Percentiles rank a stretch among this genome's conserved stretches.
phyloP scores from a whole-genome alignment of 1,140 invertebrate species.

The Drosophila dunni region DNA sequence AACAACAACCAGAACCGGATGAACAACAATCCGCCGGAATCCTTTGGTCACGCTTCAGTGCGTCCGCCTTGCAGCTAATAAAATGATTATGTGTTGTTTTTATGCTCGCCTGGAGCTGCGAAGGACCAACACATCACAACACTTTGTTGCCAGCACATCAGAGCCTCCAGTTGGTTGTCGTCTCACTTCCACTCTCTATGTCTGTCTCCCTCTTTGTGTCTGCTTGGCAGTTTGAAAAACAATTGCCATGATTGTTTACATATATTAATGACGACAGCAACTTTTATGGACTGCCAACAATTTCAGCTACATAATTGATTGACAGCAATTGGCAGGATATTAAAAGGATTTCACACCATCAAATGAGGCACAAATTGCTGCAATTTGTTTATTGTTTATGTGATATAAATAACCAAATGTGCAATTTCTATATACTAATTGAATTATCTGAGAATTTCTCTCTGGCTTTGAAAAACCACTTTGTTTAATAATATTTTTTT shows the following conservation, averaged over 20 bases:
- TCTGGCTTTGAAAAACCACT: no score
- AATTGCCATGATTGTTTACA: slow-evolving; percentile 76
- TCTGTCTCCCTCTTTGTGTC: slow-evolving; percentile 15
- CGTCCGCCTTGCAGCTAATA: slow-evolving; percentile 69
- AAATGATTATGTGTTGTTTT: slow-evolving; percentile 82
- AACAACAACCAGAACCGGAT: slow-evolving; percentile 29
- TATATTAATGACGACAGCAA: slow-evolving; percentile 78
- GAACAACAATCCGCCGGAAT: slow-evolving; percentile 68
- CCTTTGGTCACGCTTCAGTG: slow-evolving; percentile 62
- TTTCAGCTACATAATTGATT: slow-evolving; percentile 63
- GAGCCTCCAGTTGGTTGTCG: no score
- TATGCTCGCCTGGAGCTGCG: slow-evolving; percentile 55
- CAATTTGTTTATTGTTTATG: not conserved
- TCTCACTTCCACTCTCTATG: not conserved
- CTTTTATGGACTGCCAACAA: slow-evolving; percentile 66
- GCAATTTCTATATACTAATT: not conserved
- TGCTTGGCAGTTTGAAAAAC: slow-evolving; percentile 51
- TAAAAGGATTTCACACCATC: slow-evolving; percentile 23
- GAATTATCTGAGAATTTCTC: not conserved
- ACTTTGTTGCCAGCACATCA: slow-evolving; percentile 21
- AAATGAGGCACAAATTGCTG: slow-evolving; percentile 34
- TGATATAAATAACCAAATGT: not conserved
- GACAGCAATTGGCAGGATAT: slow-evolving; percentile 43
- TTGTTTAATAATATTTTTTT: no score
- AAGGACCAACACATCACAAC: not conserved